Conservation (phyloP, 2,888 invertebrate genomes). For the Nemotelus nigrinus region DNA sequence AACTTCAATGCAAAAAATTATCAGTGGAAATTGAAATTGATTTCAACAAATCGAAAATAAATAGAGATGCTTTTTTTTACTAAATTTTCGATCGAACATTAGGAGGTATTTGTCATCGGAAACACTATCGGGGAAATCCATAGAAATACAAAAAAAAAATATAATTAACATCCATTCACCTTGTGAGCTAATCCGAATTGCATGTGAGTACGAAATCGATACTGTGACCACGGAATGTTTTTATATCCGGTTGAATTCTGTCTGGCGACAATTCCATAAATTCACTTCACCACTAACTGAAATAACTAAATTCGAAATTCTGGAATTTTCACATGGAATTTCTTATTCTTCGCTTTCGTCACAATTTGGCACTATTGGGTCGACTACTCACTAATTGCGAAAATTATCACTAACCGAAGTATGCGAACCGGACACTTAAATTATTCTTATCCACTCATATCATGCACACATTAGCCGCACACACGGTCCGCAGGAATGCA, state of each 20-base stretch:
- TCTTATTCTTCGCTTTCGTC: not conserved
- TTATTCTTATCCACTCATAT: conserved; percentile 33
- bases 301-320: conserved; percentile 21
- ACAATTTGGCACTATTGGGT: conserved; percentile 25
- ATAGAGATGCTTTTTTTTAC: too few relatives aligned
- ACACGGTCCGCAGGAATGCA: conserved; percentile 13
- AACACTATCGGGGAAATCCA: too few relatives aligned
- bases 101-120: too few relatives aligned
- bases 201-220: conserved; percentile 9
- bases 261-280: conserved; percentile 16
- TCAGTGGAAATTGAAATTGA: too few relatives aligned
- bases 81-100: too few relatives aligned
- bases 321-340: conserved; percentile 4
- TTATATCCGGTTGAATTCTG: conserved; percentile 35
- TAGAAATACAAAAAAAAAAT: not conserved
- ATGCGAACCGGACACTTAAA: conserved; percentile 10
- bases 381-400: not conserved
- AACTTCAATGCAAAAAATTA: too few relatives aligned
- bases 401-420: conserved; percentile 30
- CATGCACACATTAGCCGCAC: conserved; percentile 21
- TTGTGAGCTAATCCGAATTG: conserved; percentile 27
- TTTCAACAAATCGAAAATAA: too few relatives aligned
- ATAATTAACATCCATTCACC: conserved; percentile 29
- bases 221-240: conserved; percentile 22
- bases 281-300: conserved; percentile 36